Conservation (phyloP, 2,888 invertebrate species). For the Apoderus coryli region DNA sequence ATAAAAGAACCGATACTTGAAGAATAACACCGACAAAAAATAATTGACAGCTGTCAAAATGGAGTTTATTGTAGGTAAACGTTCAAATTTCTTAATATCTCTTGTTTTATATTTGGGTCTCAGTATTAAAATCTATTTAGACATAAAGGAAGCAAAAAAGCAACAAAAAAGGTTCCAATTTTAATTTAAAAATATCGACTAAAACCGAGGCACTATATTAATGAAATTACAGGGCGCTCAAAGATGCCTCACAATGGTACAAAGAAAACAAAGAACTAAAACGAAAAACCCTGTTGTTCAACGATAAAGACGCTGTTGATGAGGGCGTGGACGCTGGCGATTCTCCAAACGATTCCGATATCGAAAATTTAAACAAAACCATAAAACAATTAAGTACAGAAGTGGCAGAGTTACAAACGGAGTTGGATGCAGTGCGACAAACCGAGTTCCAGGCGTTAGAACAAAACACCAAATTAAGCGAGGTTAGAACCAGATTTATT, state of each 20-base stretch:
- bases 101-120: no score
- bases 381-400: conserved; percentile 48
- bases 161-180: no score
- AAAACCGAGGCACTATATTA: no score
- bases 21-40: no score
- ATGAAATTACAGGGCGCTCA: conserved; percentile 52
- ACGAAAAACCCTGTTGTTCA: conserved; percentile 47
- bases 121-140: no score
- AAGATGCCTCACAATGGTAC: conserved; percentile 60
- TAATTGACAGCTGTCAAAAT: no score
- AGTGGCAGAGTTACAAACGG: conserved; percentile 50
- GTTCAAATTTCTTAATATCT: no score
- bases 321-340: conserved; percentile 34
- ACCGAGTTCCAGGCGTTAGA: conserved; percentile 61
- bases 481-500: no score
- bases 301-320: conserved; percentile 46
- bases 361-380: conserved; percentile 53
- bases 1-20: no score
- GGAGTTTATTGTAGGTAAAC: conserved; percentile 8
- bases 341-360: conserved; percentile 42
- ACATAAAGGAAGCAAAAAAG: no score
- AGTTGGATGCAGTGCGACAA: conserved; percentile 45
- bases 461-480: conserved; percentile 39
- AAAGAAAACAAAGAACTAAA: conserved; percentile 60
- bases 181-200: no score